Evolutionary conservation across 2,888 invertebrate species (phyloP), one percentile per base, ranked within the genome.

Genomic region (Romanomermis culicivorax): DNA sequence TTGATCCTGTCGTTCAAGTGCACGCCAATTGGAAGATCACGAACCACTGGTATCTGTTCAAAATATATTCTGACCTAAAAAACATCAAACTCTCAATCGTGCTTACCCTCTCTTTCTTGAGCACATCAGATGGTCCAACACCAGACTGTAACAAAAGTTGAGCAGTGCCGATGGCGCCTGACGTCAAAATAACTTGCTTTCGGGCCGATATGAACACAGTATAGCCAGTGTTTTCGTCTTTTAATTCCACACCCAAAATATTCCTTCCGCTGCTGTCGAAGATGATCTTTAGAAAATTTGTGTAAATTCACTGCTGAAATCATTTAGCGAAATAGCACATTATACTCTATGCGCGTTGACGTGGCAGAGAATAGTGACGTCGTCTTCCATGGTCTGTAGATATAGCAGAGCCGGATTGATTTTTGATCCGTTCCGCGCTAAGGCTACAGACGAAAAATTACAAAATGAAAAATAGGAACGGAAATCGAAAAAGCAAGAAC

Each of bases 11-110:
- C 58, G 23, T 42, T 56, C n/a, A 58, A 26, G 2, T 42, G 51
- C 1, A 30, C 49, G 0, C 88, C 88, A 0, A 88, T 87, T 61
- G 78, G 78, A 1, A 85, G 71, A 66, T 87, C 82, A 65, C 83
- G 80, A 52, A 86, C 78, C 0, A 85, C 72, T 0, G 84, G 83
- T 61, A 87, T 85, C 53, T 64, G 42, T 14, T 51, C 29, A 49
- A 20, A n/a, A 25, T 30, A 30, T 49, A 25, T 11, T n/a, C 23
- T 45, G n/a, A 23, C 24, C 23, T 45, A 23, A n/a, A 7, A 45
- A 23, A 45, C 11, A 11, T 45, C 47, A 23, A 14, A 17, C 11
- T 36, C 11, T 36, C 11, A 36, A 14, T 36, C 11, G 36, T 36
- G 36, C 36, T 2, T 30, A 55, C 55, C 42, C 47, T 36, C n/a